A percentile compares a stretch with the other conserved stretches of the same genome.
These are phyloP conservation scores for Hydrozoanthus gracilis DNA, from an alignment of 92 coral and sea anemone species.

Conservation along the genomic window DNA sequence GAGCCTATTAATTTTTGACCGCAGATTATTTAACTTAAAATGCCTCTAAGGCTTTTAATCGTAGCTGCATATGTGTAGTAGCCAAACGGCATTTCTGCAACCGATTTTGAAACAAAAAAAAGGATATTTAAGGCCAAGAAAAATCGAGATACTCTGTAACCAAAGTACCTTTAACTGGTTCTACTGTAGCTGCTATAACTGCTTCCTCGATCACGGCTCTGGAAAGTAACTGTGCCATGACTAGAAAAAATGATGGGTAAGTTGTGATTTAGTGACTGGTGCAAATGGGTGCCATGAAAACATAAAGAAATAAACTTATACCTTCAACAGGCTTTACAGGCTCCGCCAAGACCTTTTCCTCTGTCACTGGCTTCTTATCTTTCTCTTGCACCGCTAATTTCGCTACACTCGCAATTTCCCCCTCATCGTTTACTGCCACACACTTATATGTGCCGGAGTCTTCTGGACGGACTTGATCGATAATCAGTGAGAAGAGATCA, in stretches of 20 bases:
- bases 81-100: background rate
- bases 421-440: slow-evolving; percentile 68
- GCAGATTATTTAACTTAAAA: background rate
- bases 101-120: background rate
- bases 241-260: slow-evolving; percentile 31
- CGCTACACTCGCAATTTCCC: slow-evolving; percentile 64
- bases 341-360: slow-evolving; percentile 49
- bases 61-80: background rate
- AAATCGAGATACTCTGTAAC: slow-evolving; percentile 1
- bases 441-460: slow-evolving; percentile 87
- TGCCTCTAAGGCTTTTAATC: background rate
- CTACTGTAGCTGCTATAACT: slow-evolving; percentile 14
- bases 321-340: slow-evolving; percentile 72
- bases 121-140: background rate
- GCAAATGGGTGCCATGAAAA: background rate
- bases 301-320: slow-evolving; percentile 7
- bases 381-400: slow-evolving; percentile 62
- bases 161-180: slow-evolving; percentile 5
- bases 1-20: too few species aligned
- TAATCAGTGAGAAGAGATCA: slow-evolving; percentile 81
- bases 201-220: slow-evolving; percentile 21
- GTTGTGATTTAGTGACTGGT: background rate
- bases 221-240: slow-evolving; percentile 30
- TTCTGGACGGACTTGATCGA: slow-evolving; percentile 67
- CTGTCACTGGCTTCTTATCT: slow-evolving; percentile 59